Base-by-base conservation (phyloP, 2,797 vertebrate genomes). In the Pithecia hirsuta region DNA sequence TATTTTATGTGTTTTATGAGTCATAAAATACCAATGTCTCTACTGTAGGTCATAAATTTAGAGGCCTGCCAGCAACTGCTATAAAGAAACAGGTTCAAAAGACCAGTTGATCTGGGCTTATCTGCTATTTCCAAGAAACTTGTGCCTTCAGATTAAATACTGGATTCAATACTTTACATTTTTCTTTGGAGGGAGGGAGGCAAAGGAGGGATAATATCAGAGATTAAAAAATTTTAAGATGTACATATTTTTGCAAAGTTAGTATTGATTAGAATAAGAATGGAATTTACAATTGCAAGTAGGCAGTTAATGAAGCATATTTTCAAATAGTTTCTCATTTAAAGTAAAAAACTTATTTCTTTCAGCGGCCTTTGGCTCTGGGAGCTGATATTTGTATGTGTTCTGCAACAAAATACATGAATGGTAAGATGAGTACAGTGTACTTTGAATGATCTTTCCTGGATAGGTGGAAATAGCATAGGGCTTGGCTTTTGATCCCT, bases 401-500 rank as follows among this genome's bases (percentile, higher is more conserved):
- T 97, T 99, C 99, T 64, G 99, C 99, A 78, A 99, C 99, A 95
- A 99, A 99, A 93, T 99, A 99, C 97, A 99, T 99, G 98, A 99
- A 99, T 0, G 99, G 99, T 99, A 98, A 98, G 98, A 33, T 26
- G 7, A 0, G 1, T 19, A 41, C 14, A 85, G 41, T 46, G 1
- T 74, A 6, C 2, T 75, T 84, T 89, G 14, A 59, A 36, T 30
- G 2, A 82, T 96, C 36, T 82, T 79, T 93, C 24, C 11, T 20
- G 13, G 50, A 7, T 26, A 19, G 5, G 28, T 82, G 76, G 39
- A 85, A 91, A 57, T 50, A 57, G n/a, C 39, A 7, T 2, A 15
- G 33, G 28, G 28, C 1, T 74, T 89, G 83, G 39, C 13, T 79
- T 85, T 86, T 92, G 11, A 17, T 64, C 1, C 19, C 41, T 83